Evolutionary conservation across 1,140 invertebrate species (phyloP).

Genomic region (Aphelenchoides avenae): DNA sequence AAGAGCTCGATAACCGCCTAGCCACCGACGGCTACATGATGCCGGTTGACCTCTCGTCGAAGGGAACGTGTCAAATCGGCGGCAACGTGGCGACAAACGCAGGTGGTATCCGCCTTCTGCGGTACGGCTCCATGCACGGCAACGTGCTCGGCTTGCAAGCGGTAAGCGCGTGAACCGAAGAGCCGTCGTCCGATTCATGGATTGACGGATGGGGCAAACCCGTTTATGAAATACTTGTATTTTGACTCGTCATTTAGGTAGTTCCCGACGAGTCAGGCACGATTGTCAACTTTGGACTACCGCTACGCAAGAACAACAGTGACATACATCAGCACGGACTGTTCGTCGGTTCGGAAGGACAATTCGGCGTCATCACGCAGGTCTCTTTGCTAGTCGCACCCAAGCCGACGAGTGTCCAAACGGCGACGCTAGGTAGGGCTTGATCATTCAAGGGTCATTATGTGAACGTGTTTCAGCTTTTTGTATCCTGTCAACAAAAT

Average conservation of each 20-base stretch:
- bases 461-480: too few relatives aligned
- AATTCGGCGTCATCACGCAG: conserved; percentile 87
- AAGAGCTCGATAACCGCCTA: conserved; percentile 75
- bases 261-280: conserved; percentile 75
- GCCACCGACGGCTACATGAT: conserved; percentile 75
- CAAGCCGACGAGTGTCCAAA: conserved; percentile 21
- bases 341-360: conserved; percentile 95
- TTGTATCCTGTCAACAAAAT: too few relatives aligned
- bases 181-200: too few relatives aligned
- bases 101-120: conserved; percentile 81
- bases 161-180: too few relatives aligned
- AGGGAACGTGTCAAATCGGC: conserved; percentile 92
- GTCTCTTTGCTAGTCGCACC: conserved; percentile 70
- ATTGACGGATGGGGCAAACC: too few relatives aligned
- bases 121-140: conserved; percentile 91
- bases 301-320: conserved; percentile 84
- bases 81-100: conserved; percentile 95
- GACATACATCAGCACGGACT: too few relatives aligned
- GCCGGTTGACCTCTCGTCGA: conserved; percentile 90
- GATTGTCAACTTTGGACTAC: conserved; percentile 76
- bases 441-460: too few relatives aligned
- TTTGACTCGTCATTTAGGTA: too few relatives aligned
- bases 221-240: too few relatives aligned
- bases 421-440: conserved; percentile 27
- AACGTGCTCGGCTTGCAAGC: conserved; percentile 85